A percentile compares a stretch with the other conserved stretches of the same genome.
These are phyloP conservation scores for Crotalus tigris DNA, from an alignment of 2,113 vertebrate genomes.

Conservation along the genomic window DNA sequence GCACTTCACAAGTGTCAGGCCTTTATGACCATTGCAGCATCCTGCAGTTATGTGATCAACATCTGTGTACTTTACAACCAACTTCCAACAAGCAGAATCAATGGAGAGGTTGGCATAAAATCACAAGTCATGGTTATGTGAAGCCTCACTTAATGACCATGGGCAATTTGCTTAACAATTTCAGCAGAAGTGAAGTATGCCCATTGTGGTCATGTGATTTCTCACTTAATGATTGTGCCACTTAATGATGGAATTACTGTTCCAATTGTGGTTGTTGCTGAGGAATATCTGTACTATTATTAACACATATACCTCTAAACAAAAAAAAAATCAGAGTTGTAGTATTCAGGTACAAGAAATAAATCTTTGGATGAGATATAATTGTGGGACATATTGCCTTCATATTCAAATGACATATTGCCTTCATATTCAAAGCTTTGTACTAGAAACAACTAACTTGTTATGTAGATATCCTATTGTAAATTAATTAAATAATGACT, in stretches of 20 bases:
- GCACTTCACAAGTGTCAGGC: too few relatives aligned
- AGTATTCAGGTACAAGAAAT: not conserved
- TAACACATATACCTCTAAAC: not conserved
- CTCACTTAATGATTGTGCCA: not conserved
- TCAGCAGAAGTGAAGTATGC: not conserved
- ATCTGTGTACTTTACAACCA: not conserved
- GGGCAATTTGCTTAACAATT: too few relatives aligned
- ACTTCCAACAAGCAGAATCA: not conserved
- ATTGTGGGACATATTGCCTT: not conserved
- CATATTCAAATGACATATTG: not conserved
- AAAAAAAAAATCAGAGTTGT: not conserved
- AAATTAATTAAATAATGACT: not conserved
- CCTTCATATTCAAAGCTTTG: not conserved
- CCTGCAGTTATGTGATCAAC: not conserved
- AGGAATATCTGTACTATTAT: not conserved
- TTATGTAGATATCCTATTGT: not conserved
- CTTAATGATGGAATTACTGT: not conserved
- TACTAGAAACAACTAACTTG: not conserved
- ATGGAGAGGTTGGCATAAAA: too few relatives aligned
- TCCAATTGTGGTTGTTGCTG: not conserved
- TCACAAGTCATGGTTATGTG: too few relatives aligned
- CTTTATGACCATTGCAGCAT: not conserved
- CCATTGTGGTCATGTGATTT: not conserved
- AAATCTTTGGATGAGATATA: not conserved
- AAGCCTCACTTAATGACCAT: not conserved